These are phyloP conservation scores for Boulengeromyrus knoepffleri DNA, from an alignment of 2,113 vertebrate species.

Conservation along the genomic window DNA sequence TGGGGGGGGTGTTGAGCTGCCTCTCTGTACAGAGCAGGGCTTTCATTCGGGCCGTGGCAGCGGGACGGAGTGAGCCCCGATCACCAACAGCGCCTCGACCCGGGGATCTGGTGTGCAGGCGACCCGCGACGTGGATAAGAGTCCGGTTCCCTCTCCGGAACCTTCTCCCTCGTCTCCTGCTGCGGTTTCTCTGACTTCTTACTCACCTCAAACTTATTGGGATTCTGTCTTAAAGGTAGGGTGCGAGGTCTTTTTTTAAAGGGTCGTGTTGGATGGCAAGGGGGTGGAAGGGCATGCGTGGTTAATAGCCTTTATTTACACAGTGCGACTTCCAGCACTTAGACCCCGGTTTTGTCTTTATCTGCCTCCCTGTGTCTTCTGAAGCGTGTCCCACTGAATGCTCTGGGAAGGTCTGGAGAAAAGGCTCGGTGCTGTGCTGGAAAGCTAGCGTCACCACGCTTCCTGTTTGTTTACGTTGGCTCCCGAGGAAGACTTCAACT, in stretches of 20 bases:
- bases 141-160: not conserved
- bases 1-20: not conserved
- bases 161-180: not conserved
- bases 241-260: not conserved
- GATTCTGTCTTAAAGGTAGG: conserved; percentile 43
- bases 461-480: not conserved
- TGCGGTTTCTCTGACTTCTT: not conserved
- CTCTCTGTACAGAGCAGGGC: not conserved
- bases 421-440: not conserved
- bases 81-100: not conserved
- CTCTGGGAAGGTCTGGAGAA: not conserved
- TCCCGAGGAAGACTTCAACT: not conserved
- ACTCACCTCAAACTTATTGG: conserved; percentile 9
- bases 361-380: conserved; percentile 17
- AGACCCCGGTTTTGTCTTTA: not conserved
- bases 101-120: not conserved
- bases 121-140: not conserved
- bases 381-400: not conserved
- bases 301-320: not conserved
- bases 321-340: not conserved
- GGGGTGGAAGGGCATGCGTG: not conserved
- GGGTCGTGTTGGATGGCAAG: not conserved
- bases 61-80: not conserved
- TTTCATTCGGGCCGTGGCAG: conserved; percentile 17
- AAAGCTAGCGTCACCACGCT: not conserved